Base-by-base conservation (phyloP, 37 sponge, comb jelly and placozoan genomes). In the Beroe ovata region DNA sequence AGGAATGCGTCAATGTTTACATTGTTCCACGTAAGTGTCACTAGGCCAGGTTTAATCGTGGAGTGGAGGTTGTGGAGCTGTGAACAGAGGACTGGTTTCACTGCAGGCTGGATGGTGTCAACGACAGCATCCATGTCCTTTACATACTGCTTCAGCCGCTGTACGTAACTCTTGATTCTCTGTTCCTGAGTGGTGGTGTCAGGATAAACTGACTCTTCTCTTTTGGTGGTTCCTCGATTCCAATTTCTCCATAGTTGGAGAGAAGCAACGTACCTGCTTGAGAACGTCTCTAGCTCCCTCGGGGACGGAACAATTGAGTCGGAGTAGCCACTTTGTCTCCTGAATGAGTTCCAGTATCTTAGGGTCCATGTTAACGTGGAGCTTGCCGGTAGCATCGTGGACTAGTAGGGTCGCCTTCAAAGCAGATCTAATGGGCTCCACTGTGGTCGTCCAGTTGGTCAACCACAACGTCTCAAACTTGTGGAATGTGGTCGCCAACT, bases 1-100 rank as follows among this genome's bases (percentile, higher is more conserved):
- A 94, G 89, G 91, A 90, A 96, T 33, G 93, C 95, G 88, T 96
- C 97, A 35, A 96, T 96, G 90, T 96, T 96, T 60, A 96, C 89
- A 11, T 91, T 92, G 64, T 71, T 94, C 97, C 97, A 96, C 1
- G 93, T 92, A n/a, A 96, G 89, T 2, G 95, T 93, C 69, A 93
- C 91, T 91, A 93, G 92, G 23, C 97, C 97, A 34, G 97, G 95
- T 35, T 92, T 60, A 25, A 94, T 88, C 28, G 88, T 36, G 60
- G 89, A 89, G 39, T 26, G 58, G 20, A 72, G 88, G 63, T 29
- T 23, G 60, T 77, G 58, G 34, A 66, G 38, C 32, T 90, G 88
- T 11, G 58, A 34, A 38, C 54, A 37, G 30, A 96, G 39, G 4
- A 96, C 88, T 35, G 93, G 91, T 28, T 29, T 81, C 23, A 96